A percentile compares a stretch with the other conserved stretches of the same genome.
phyloP scores from a whole-genome alignment of 2,113 vertebrate genomes.

The Ardeotis arabs region DNA sequence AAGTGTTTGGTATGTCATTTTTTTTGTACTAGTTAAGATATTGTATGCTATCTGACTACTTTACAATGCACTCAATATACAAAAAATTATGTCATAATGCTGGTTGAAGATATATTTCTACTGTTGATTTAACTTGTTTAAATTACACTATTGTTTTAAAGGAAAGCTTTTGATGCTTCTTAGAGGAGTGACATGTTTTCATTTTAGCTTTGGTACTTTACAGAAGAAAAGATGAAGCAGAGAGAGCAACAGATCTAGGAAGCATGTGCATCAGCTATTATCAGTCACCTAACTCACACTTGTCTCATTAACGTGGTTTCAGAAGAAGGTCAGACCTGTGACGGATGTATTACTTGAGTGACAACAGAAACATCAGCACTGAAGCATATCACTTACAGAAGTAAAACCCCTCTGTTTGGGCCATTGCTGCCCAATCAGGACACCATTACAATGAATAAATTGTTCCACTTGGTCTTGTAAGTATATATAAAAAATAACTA shows the following conservation, averaged over 20 bases:
- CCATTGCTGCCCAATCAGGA: constrained; percentile 9
- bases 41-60: neutral
- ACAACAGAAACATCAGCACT: constrained; percentile 30
- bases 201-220: constrained; percentile 20
- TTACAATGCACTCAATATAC: neutral
- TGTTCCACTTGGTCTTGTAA: neutral
- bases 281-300: constrained; percentile 15
- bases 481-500: neutral
- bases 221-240: constrained; percentile 16
- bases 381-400: constrained; percentile 14
- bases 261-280: neutral
- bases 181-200: constrained; percentile 35
- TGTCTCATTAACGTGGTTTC: constrained; percentile 32
- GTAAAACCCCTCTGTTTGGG: constrained; percentile 5
- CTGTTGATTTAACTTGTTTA: constrained; percentile 23
- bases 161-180: constrained; percentile 6
- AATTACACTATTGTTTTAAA: constrained; percentile 14
- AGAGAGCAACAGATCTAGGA: neutral
- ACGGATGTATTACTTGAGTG: constrained; percentile 1
- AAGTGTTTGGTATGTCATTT: constrained; percentile 18
- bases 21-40: neutral
- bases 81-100: neutral
- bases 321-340: constrained; percentile 49
- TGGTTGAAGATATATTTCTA: neutral
- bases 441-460: neutral